These are phyloP conservation scores for Eclectus roratus DNA, from an alignment of 2,113 vertebrate genomes.

Conservation along the genomic window DNA sequence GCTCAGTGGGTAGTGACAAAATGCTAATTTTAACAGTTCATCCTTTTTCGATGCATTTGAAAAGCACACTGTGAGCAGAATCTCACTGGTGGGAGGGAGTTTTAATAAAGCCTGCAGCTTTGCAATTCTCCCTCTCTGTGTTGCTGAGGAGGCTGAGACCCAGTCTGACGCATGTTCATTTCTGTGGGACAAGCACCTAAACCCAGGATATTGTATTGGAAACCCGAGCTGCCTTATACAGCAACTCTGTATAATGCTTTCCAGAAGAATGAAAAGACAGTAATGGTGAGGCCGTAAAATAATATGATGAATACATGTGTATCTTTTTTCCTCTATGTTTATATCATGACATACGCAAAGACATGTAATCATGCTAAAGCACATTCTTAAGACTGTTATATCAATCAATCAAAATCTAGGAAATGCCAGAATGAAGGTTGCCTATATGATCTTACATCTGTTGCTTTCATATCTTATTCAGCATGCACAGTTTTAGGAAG, in stretches of 20 bases:
- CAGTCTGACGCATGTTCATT: neutral
- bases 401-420: neutral
- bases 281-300: neutral
- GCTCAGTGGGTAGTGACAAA: neutral
- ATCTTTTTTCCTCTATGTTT: neutral
- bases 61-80: neutral
- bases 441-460: neutral
- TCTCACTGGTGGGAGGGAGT: neutral
- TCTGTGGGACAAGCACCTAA: neutral
- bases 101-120: neutral
- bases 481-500: neutral
- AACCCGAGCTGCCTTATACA: slow-evolving; percentile 31
- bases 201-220: slow-evolving; percentile 51
- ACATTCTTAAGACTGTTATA: neutral
- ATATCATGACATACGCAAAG: neutral
- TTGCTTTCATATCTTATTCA: neutral
- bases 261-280: slow-evolving; percentile 32
- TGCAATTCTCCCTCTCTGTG: neutral
- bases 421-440: neutral
- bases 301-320: neutral
- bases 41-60: neutral
- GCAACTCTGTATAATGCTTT: slow-evolving; percentile 15
- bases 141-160: neutral
- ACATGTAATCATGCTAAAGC: neutral
- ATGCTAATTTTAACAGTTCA: neutral